A percentile compares a stretch with the other conserved stretches of the same genome.
These are phyloP conservation scores for Idaea aversata DNA, from an alignment of 2,888 invertebrate genomes.

Conservation along the genomic window DNA sequence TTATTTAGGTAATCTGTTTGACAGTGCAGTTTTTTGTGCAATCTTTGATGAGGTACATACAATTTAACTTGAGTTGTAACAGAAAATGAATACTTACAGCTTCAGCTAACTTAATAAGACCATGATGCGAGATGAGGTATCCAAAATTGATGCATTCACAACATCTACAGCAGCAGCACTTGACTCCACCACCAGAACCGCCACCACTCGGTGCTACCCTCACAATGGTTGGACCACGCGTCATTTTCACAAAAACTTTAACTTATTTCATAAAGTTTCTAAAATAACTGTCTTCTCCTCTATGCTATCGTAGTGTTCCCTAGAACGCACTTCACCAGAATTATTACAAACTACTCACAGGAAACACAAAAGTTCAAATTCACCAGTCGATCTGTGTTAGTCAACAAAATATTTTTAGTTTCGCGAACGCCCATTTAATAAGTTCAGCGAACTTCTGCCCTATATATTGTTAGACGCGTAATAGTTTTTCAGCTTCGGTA, in stretches of 20 bases:
- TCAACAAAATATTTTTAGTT: slow-evolving; percentile 75
- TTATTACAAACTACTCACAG: slow-evolving; percentile 32
- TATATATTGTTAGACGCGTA: slow-evolving; percentile 9
- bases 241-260: slow-evolving; percentile 40
- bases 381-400: slow-evolving; percentile 60
- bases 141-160: slow-evolving; percentile 90
- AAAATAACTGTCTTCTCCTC: not conserved
- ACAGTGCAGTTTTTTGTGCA: no score
- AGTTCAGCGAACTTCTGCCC: slow-evolving; percentile 55
- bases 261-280: not conserved
- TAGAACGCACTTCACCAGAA: slow-evolving; percentile 46
- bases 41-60: no score
- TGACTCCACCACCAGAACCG: slow-evolving; percentile 75
- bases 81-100: slow-evolving; percentile 78
- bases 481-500: not conserved
- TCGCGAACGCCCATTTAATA: slow-evolving; percentile 41
- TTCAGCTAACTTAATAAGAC: slow-evolving; percentile 87
- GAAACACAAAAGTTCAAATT: slow-evolving; percentile 46
- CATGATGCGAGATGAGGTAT: slow-evolving; percentile 86
- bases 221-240: slow-evolving; percentile 74
- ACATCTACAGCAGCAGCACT: slow-evolving; percentile 87
- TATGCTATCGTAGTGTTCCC: not conserved
- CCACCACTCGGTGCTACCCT: slow-evolving; percentile 61
- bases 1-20: no score
- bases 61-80: not conserved